Conservation (phyloP, 2,888 invertebrate species). For the Nemotelus pantherinus region DNA sequence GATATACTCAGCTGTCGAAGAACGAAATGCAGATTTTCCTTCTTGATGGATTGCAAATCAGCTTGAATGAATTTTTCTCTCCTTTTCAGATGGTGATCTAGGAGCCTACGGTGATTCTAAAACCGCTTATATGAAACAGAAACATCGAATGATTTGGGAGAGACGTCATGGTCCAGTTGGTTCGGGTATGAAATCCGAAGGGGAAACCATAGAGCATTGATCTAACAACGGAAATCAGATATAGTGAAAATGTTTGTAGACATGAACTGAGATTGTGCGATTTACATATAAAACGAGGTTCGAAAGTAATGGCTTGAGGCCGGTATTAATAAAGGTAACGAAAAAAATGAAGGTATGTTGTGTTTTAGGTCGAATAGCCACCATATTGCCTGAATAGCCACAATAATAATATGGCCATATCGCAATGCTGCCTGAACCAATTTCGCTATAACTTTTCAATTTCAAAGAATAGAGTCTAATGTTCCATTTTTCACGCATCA, state of each 20-base stretch:
- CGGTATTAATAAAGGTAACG: not conserved
- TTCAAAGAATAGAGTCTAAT: too few species aligned
- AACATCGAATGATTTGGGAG: constrained; percentile 98
- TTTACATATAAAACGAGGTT: not conserved
- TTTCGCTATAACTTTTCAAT: too few species aligned
- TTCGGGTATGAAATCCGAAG: constrained; percentile 68
- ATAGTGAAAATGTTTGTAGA: constrained; percentile 36
- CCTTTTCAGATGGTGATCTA: constrained; percentile 85
- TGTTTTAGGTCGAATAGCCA: not conserved
- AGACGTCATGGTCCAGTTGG: constrained; percentile 86
- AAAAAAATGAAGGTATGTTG: not conserved
- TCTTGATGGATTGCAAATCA: too few species aligned
- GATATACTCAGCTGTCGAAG: too few species aligned
- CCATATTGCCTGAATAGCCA: too few species aligned
- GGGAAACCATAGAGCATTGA: constrained; percentile 46
- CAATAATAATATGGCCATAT: too few species aligned
- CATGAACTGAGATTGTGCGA: not conserved
- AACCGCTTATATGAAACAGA: constrained; percentile 94
- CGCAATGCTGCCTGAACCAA: too few species aligned
- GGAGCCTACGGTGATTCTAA: constrained; percentile 78
- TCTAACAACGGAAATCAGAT: not conserved
- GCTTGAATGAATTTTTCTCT: too few species aligned
- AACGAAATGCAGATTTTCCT: too few species aligned
- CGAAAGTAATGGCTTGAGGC: not conserved
- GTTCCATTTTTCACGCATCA: too few species aligned